Evolutionary conservation across 2,797 vertebrate genomes (phyloP), one percentile per base, ranked within the genome.

Genomic region (Serranus cabrilla): DNA sequence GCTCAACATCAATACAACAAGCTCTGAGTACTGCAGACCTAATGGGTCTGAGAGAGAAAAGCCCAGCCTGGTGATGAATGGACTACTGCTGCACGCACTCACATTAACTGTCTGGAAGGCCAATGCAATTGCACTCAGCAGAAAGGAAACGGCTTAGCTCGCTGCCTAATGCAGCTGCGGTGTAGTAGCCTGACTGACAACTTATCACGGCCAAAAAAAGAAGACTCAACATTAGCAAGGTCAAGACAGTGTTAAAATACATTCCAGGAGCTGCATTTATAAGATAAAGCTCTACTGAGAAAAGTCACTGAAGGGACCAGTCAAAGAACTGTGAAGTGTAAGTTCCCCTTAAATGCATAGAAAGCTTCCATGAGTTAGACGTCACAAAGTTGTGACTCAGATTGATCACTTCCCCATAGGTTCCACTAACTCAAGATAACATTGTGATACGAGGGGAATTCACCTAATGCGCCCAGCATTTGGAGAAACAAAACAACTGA

Each of bases 31-130:
- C 76, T 72, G 87, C 27, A 31, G 43, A 74, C 46, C 68, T 92
- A 93, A 93, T 94, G 93, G 89, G 31, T 60, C 69, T 46, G 57
- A 62, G 75, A 79, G 79, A 81, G 58, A 74, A 57, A 84, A 62
- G 78, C 61, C 78, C n/a, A 20, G 54, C 69, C 75, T 66, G 9
- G 11, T 78, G 72, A 87, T 87, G 68, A 84, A 89, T 87, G 87
- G 66, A 58, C 83, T 71, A 42, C 23, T 50, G 74, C 58, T 74
- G 54, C 42, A 69, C 27, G 52, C 43, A 34, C 74, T 84, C 71
- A 65, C 83, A 85, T 87, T 88, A 83, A 85, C 59, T 40, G 80
- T 79, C 70, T 87, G 56, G 31, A 66, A 70, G 56, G 55, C 49
- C 51, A 31, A 27, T 58, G 42, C 71, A 56, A 69, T 49, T 77